A percentile compares a stretch with the other conserved stretches of the same genome.
phyloP scores from a whole-genome alignment of 2,797 vertebrate genomes.

The Rhinichthys osculus region DNA sequence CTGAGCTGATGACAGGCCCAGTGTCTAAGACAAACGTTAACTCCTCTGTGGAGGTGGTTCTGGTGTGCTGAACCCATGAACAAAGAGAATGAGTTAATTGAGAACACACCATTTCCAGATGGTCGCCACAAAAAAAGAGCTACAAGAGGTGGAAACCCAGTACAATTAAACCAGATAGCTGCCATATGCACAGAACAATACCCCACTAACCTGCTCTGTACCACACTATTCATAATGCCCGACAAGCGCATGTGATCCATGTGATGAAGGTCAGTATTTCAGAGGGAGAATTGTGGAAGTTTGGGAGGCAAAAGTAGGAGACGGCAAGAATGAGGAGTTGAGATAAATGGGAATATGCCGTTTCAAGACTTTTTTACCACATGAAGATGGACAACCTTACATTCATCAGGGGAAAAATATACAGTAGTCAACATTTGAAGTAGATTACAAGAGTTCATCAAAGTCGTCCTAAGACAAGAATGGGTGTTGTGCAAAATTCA shows the following conservation, averaged over 20 bases:
- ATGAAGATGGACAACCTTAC: neutral
- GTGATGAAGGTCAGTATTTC: neutral
- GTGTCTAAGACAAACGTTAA: conserved; percentile 53
- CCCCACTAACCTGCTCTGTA: conserved; percentile 8
- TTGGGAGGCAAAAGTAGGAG: neutral
- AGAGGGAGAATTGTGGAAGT: neutral
- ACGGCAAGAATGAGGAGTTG: neutral
- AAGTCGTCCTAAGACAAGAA: no score
- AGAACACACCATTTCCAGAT: conserved; percentile 80
- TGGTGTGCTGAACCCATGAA: conserved; percentile 69
- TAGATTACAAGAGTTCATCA: no score
- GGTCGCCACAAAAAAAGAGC: conserved; percentile 66
- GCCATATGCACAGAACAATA: conserved; percentile 72
- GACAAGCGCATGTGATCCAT: conserved; percentile 3
- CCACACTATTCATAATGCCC: conserved; percentile 8
- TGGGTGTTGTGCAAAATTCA: no score
- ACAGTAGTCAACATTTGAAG: no score
- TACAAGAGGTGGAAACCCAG: conserved; percentile 76
- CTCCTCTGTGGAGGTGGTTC: conserved; percentile 35
- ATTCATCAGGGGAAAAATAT: neutral
- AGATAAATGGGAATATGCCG: neutral
- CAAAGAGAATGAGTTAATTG: conserved; percentile 75
- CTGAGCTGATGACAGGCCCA: conserved; percentile 13
- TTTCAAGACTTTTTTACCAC: neutral
- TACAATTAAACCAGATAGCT: conserved; percentile 77